Base-by-base conservation (phyloP, 2,888 invertebrate species). In the Pecten maximus region DNA sequence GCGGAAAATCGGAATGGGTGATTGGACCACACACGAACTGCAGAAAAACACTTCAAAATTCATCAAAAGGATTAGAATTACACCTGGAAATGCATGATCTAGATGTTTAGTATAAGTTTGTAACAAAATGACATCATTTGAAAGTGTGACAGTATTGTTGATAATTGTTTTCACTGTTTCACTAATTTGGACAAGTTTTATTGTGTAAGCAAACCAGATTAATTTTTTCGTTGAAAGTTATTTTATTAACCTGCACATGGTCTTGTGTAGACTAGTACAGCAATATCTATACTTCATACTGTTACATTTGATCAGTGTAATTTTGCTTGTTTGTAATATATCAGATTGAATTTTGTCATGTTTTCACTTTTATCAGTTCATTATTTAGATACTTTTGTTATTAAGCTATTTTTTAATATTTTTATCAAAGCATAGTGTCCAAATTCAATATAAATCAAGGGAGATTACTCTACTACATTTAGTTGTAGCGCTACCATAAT, bases 381-480 rank as follows among this genome's bases (percentile, higher is more conserved):
- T 74, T 0, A 35, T 74, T 12, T 54, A 12, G 16, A 74, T 74
- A 35, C 28, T 35, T 74, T 74, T 74, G 74, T 74, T 44, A 74
- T 35, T 44, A 12, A 54, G 12, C 50, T 54, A 10, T 54, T 54
- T 54, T 54, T 54, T 54, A 19, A 6, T 74, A 23, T 74, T 35
- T 74, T 74, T 10, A 35, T 74, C 74, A 15, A 74, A 74, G 74
- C 35, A 74, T 28, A 74, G 28, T 23, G 16, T 23, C 74, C 3
- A 74, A 74, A 35, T 28, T 74, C 74, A 35, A 74, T 74, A 35
- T 74, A 74, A 28, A 28, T 74, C 74, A 74, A 74, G 74, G 74
- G 74, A 74, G 74, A 74, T 74, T 35, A 74, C 74, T 74, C 74
- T 74, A 74, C 74, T 74, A 35, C 35, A 74, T 74, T 74, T 28